Evolutionary conservation across 1,140 invertebrate species (phyloP), one percentile per base, ranked within the genome.

Genomic region (Aporrectodea caliginosa): DNA sequence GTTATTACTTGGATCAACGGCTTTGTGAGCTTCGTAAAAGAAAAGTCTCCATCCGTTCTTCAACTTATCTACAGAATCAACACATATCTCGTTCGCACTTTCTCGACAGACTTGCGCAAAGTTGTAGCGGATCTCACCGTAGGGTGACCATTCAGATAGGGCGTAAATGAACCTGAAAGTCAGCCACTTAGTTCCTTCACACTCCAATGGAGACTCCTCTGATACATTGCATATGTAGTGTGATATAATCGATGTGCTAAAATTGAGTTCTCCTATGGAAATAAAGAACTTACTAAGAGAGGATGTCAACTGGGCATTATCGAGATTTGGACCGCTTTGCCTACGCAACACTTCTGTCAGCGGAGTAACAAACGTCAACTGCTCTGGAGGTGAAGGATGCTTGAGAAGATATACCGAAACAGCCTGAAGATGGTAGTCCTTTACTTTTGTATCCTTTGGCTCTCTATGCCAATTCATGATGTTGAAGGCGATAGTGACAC

Each of bases 101-200:
- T 73, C 32, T 68, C 29, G 33, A 0, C 27, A 6, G 27, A 76
- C 27, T 12, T 76, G 91, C 68, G 79, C 79, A 30, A 32, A 80
- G 70, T 77, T 80, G 73, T 80, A 80, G 74, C 33, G 35, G 43
- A 80, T 77, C 35, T 71, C 70, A 68, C 79, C 79, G 43, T 77
- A 77, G 1, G 58, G 79, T 22, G 43, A 71, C 0, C 22, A 43
- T 6, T 58, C 29, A 34, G 73, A 69, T 0, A 35, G n/a, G 1
- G 32, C 22, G 75, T 70, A 80, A n/a, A 77, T 30, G 58, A 80
- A 80, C 43, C 69, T 77, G 68, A 80, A 80, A 31, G 22, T 2
- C 32, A 78, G 27, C 16, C 70, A 30, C 2, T 71, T 30, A 1
- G 77, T 27, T 14, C 27, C n/a, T 29, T 72, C n/a, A 32, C 70